Conservation (phyloP, 2,113 vertebrate species). For the Ascaphus truei region DNA sequence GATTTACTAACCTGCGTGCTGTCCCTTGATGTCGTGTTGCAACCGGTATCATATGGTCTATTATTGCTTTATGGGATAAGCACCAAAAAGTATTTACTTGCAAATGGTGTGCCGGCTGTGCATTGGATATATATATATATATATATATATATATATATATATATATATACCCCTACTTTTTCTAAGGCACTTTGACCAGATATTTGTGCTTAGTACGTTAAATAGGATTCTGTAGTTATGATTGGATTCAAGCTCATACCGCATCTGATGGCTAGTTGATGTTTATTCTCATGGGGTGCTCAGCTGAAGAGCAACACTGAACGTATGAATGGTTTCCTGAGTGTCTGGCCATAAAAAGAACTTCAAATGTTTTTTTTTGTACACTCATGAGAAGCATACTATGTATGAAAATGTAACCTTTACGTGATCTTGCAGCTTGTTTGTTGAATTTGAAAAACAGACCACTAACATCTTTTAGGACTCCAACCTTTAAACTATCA, state of each 20-base stretch:
- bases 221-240: not conserved
- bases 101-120: too few species aligned
- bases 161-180: not conserved
- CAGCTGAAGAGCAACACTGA: constrained; percentile 12
- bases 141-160: not conserved
- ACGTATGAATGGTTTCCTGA: constrained; percentile 24
- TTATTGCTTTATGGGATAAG: too few species aligned
- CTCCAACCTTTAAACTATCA: not conserved
- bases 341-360: constrained; percentile 24
- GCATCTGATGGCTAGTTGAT: constrained; percentile 21
- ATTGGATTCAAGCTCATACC: not conserved
- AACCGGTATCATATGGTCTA: too few species aligned
- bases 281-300: constrained; percentile 8
- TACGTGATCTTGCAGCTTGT: not conserved
- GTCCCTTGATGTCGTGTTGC: too few species aligned
- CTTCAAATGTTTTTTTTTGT: constrained; percentile 23
- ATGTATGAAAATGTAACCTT: not conserved
- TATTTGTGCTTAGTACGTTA: not conserved
- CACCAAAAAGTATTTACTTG: too few species aligned
- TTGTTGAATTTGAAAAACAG: not conserved
- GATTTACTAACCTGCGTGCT: too few species aligned
- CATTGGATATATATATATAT: too few species aligned
- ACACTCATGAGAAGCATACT: not conserved
- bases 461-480: not conserved
- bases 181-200: not conserved